These are phyloP conservation scores for Gila robusta DNA, from an alignment of 2,797 vertebrate species.

Conservation along the genomic window DNA sequence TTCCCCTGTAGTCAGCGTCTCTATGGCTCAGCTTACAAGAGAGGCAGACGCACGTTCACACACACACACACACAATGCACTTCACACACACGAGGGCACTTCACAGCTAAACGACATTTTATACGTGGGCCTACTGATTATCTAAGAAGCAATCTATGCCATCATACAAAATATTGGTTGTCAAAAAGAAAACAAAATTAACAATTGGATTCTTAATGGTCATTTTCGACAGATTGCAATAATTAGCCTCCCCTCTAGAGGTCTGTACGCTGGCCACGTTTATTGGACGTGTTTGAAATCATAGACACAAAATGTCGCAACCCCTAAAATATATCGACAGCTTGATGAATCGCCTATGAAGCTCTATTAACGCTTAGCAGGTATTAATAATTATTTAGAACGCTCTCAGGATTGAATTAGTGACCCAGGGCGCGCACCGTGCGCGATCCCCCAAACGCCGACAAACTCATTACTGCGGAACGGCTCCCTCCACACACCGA, in stretches of 20 bases:
- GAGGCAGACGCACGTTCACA: conserved; percentile 55
- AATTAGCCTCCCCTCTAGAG: conserved; percentile 23
- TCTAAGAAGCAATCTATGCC: not conserved
- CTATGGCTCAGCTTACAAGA: conserved; percentile 78
- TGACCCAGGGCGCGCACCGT: conserved; percentile 73
- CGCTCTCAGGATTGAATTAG: conserved; percentile 80
- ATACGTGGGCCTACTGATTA: not conserved
- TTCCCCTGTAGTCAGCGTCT: conserved; percentile 84
- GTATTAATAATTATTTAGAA: conserved; percentile 81
- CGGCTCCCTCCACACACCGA: conserved; percentile 44
- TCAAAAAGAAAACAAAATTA: conserved; percentile 12
- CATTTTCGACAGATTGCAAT: conserved; percentile 19
- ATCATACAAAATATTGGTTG: not conserved
- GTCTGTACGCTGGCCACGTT: conserved; percentile 10
- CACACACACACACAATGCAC: conserved; percentile 14
- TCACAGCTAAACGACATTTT: not conserved
- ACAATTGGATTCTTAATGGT: conserved; percentile 2
- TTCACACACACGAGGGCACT: conserved; percentile 34
- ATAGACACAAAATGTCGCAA: conserved; percentile 64
- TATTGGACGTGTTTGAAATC: conserved; percentile 43
- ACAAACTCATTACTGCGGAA: conserved; percentile 53
- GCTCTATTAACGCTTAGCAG: conserved; percentile 77
- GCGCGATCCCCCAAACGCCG: conserved; percentile 58
- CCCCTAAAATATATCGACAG: conserved; percentile 77
- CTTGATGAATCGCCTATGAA: conserved; percentile 81